A percentile compares a stretch with the other conserved stretches of the same genome.
These are phyloP conservation scores for Bambusicola thoracicus DNA, from an alignment of 2,113 vertebrate species.

Conservation along the genomic window DNA sequence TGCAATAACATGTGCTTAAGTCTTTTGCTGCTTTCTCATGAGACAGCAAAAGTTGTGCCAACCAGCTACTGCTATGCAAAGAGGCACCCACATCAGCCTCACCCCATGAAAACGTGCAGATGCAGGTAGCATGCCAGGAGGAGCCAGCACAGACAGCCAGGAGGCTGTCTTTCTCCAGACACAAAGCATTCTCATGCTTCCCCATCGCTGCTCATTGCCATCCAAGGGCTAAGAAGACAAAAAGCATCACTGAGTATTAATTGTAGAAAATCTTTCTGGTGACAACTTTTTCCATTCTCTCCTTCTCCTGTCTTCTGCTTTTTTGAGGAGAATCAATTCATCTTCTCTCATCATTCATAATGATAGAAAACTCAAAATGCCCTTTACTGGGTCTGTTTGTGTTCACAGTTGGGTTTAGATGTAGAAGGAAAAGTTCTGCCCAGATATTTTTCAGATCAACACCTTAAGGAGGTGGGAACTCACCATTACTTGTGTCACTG, in stretches of 20 bases:
- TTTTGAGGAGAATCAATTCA: background rate
- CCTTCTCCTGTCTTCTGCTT: background rate
- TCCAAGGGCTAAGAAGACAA: background rate
- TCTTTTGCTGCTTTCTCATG: background rate
- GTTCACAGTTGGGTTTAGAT: background rate
- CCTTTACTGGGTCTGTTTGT: background rate
- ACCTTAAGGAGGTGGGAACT: background rate
- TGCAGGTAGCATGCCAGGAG: background rate
- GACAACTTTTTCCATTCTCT: background rate
- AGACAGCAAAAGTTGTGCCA: background rate
- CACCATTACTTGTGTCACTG: background rate
- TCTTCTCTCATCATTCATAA: accelerated
- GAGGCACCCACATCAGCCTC: background rate
- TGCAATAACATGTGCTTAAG: background rate
- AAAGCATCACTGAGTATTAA: background rate
- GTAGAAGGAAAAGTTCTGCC: background rate
- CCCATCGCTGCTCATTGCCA: background rate
- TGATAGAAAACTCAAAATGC: background rate
- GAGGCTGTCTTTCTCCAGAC: background rate
- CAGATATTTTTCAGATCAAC: background rate
- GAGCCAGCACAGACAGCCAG: background rate
- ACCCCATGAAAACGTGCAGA: background rate
- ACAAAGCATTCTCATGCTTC: background rate
- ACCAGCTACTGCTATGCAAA: background rate
- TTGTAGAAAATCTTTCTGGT: background rate